phyloP scores from a whole-genome alignment of 2,113 vertebrate species.

The Synodontis membranacea region DNA sequence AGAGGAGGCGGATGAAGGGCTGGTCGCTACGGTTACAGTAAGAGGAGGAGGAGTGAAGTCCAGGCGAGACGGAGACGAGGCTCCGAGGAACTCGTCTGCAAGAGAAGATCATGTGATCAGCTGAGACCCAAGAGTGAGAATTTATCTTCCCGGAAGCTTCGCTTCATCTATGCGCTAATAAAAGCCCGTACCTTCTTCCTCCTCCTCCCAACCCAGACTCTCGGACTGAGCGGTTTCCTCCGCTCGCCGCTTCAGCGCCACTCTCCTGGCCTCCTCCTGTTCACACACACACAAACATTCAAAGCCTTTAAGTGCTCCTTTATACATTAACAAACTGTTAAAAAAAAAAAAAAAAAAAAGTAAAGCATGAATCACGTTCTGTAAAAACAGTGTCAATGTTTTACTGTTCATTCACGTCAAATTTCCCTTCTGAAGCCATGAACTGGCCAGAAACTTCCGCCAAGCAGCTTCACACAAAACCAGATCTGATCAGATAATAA shows the following conservation, averaged over 20 bases:
- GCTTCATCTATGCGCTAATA: not conserved
- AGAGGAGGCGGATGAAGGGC: conserved; percentile 48
- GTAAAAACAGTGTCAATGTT: not conserved
- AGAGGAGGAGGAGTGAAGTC: conserved; percentile 62
- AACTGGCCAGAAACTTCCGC: not conserved
- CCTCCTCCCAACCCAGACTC: conserved; percentile 91
- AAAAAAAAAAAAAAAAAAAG: too few species aligned
- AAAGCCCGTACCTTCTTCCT: conserved; percentile 77
- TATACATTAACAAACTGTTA: too few species aligned
- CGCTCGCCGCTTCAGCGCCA: conserved; percentile 91
- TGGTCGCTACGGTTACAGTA: conserved; percentile 8
- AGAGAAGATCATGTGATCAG: not conserved
- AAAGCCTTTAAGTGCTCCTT: not conserved
- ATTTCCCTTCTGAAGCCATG: not conserved
- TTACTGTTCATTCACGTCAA: not conserved
- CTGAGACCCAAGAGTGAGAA: not conserved
- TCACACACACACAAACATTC: not conserved
- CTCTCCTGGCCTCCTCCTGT: conserved; percentile 90
- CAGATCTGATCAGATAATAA: not conserved
- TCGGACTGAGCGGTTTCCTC: conserved; percentile 85
- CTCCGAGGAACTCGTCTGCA: conserved; percentile 83
- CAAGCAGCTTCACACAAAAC: not conserved
- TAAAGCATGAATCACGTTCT: too few species aligned
- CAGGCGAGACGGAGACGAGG: conserved; percentile 70
- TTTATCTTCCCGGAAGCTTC: not conserved